These are phyloP conservation scores for Trissolcus basalis DNA, from an alignment of 1,140 invertebrate species.

Conservation along the genomic window DNA sequence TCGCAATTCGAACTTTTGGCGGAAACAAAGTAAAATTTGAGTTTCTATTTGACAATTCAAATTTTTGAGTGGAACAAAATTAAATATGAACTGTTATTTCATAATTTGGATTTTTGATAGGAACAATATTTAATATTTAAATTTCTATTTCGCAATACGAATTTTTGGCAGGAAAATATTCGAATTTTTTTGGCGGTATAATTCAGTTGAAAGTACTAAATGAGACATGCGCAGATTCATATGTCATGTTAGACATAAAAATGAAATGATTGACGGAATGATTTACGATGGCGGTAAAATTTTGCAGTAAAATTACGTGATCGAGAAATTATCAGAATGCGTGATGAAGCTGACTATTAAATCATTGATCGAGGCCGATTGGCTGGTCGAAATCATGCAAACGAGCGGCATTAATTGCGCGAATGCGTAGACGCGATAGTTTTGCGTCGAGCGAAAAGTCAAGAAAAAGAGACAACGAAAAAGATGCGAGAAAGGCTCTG, in stretches of 20 bases:
- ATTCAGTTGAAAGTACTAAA: too few species aligned
- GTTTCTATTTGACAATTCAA: too few species aligned
- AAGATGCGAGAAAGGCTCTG: slow-evolving; percentile 38
- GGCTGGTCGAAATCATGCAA: slow-evolving; percentile 46
- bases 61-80: too few species aligned
- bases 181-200: too few species aligned
- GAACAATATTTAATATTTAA: too few species aligned
- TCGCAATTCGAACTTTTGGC: too few species aligned
- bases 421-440: slow-evolving; percentile 31
- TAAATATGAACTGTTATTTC: too few species aligned
- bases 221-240: too few species aligned
- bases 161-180: too few species aligned
- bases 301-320: slow-evolving; percentile 23
- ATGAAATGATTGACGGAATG: slow-evolving; percentile 8
- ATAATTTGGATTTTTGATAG: too few species aligned
- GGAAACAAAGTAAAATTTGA: too few species aligned
- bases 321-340: slow-evolving; percentile 17
- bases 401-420: slow-evolving; percentile 41
- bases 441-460: slow-evolving; percentile 6
- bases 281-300: slow-evolving; percentile 28
- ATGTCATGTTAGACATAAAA: slow-evolving; percentile 9
- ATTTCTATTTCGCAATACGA: too few species aligned
- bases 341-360: slow-evolving; percentile 34
- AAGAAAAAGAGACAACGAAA: slow-evolving; percentile 15
- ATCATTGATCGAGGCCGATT: slow-evolving; percentile 42